Evolutionary conservation across 2,888 invertebrate species (phyloP), one percentile per base, ranked within the genome.

Genomic region (Ennomos quercinarius): DNA sequence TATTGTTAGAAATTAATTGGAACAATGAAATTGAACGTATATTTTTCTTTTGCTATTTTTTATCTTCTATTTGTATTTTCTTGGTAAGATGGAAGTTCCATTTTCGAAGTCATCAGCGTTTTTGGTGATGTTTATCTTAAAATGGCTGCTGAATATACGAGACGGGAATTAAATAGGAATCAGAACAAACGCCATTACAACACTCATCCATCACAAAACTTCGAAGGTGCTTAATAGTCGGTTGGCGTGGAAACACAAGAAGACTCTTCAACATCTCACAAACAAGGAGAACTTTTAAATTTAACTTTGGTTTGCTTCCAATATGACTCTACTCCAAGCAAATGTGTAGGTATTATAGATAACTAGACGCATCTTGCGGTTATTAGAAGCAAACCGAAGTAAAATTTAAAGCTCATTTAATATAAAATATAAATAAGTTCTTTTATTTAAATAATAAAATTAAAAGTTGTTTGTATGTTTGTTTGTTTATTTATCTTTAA

Each of bases 131-230:
- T 51, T 51, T 51, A 46, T 42, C 10, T 53, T 77, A 74, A 81
- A 83, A 81, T 76, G 84, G 80, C 84, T 80, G 80, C 81, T 75
- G 86, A 89, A 55, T 47, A 60, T 60, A 50, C 50, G 45, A 50
- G 36, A 17, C 55, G 55, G 59, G 54, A 87, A 89, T 89, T 87
- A 86, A 87, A 85, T 78, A 79, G 75, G 77, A 84, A 83, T 86
- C 75, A 72, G 80, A 86, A 86, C 83, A 84, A 85, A 83, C 77
- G 80, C 81, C 78, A 84, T 87, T 87, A 87, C 78, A 83, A 86
- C 75, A 82, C 78, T 77, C 87, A 87, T 88, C 86, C 85, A 88
- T 88, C 87, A 87, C 75, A 67, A 74, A 79, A 78, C 70, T 68
- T 72, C 67, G 71, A 71, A 63, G 66, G 70, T 70, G 69, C 69